Evolutionary conservation across 1,140 invertebrate genomes (phyloP), one percentile per base, ranked within the genome.

Genomic region (Diorhabda sublineata): DNA sequence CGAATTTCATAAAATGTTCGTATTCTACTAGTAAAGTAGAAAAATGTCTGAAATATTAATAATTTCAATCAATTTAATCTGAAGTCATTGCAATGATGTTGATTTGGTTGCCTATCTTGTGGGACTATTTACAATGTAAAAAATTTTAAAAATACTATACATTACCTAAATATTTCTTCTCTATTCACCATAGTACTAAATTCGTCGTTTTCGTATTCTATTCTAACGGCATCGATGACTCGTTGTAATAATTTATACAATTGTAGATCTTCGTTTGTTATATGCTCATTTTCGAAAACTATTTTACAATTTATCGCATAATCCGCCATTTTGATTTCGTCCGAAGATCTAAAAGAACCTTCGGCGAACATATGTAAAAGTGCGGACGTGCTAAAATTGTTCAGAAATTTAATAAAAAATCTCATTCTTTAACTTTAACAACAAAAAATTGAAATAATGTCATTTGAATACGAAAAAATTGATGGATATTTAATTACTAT

Each of bases 351-450:
- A 42, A 60, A 60, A 6, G 42, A 7, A 3, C 58, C 58, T 6
- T 60, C 58, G 5, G 58, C 58, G 8, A 60, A 60, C 58, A 60
- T 60, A 2, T 9, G 5, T 6, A 60, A 26, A 3, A 60, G 11
- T 42, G 8, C 58, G 2, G 26, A 5, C 2, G 26, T 11, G 6
- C 11, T 5, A 11, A 60, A 60, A 9, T 60, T 11, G 58, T 60
- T 60, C 58, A 60, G 11, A 42, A 60, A 60, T 60, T 60, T 42
- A 26, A 60, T 60, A 42, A 60, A 60, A 60, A 60, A 60, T 11
- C 58, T 60, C 58, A 60, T 60, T 8, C 47, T 52, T 52, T 3
- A 52, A 52, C 4, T 52, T 2, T 52, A 26, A 26, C 26, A 26
- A 26, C 26, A 26, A 26, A 26, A 26, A 26, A 26, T 26, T 26